Evolutionary conservation across 2,797 vertebrate species (phyloP).

Genomic region (Allobates femoralis): DNA sequence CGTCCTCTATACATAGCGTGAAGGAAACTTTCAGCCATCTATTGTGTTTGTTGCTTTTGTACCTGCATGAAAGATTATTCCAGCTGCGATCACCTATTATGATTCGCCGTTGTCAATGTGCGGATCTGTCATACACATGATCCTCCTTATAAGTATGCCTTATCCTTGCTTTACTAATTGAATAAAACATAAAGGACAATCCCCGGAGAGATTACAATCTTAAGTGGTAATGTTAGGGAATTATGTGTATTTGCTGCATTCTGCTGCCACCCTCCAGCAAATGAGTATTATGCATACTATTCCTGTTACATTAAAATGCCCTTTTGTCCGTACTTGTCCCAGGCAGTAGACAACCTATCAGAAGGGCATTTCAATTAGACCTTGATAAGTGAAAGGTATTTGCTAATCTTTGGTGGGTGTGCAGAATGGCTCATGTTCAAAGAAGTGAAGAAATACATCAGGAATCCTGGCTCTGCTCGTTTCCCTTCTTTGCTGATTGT

Average conservation of each 20-base stretch:
- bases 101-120: conserved; percentile 3
- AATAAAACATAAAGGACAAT: conserved; percentile 55
- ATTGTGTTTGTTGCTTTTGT: conserved; percentile 1
- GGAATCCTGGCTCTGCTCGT: conserved; percentile 62
- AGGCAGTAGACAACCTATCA: conserved; percentile 55
- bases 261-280: conserved; percentile 45
- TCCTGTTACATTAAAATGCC: conserved; percentile 42
- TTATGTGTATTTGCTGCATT: conserved; percentile 44
- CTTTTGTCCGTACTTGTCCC: conserved; percentile 49
- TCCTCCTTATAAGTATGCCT: conserved; percentile 43
- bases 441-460: conserved; percentile 65
- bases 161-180: conserved; percentile 54
- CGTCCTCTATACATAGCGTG: not conserved
- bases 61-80: conserved; percentile 16
- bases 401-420: conserved; percentile 58
- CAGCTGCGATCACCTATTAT: not conserved
- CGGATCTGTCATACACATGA: conserved; percentile 49
- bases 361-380: conserved; percentile 59
- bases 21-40: not conserved
- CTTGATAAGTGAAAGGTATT: conserved; percentile 56
- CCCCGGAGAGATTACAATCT: conserved; percentile 46
- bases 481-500: conserved; percentile 63
- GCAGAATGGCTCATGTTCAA: conserved; percentile 61
- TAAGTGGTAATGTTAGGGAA: conserved; percentile 49
- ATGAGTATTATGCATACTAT: conserved; percentile 31